phyloP scores from a whole-genome alignment of 2,113 vertebrate species.

The Rhipidura dahli region DNA sequence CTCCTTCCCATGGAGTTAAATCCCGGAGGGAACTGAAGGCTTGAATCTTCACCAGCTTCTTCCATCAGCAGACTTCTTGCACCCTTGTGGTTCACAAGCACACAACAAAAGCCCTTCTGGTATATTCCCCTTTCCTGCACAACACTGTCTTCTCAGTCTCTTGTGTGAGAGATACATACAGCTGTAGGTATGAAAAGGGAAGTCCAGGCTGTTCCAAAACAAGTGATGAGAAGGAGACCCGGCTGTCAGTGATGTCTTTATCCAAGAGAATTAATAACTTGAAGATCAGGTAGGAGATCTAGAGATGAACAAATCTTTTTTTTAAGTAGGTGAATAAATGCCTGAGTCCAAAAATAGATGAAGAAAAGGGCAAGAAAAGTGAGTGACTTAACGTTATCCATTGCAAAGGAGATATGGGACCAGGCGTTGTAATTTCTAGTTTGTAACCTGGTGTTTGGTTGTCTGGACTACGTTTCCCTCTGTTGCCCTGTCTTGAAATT shows the following conservation, averaged over 20 bases:
- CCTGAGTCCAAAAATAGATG: background rate
- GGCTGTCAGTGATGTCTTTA: background rate
- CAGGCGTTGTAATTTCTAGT: background rate
- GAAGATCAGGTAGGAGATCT: background rate
- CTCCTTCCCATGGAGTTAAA: background rate
- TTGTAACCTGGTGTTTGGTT: background rate
- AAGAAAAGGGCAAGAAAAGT: background rate
- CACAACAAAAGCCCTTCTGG: background rate
- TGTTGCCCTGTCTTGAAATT: background rate
- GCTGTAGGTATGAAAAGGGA: background rate
- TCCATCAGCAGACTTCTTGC: background rate
- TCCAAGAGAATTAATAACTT: background rate
- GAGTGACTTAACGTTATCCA: background rate
- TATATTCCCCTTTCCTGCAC: background rate
- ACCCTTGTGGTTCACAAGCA: background rate
- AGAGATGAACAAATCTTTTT: background rate
- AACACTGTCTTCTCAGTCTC: background rate
- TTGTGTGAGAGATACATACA: background rate
- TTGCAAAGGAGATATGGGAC: background rate
- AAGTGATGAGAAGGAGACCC: background rate
- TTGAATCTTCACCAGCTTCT: background rate
- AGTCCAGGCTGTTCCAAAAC: background rate
- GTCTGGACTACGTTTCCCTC: background rate
- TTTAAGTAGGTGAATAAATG: background rate
- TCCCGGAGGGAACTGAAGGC: accelerated